Evolutionary conservation across 2,888 invertebrate species (phyloP), one percentile per base, ranked within the genome.

Genomic region (Eremobia ochroleuca): DNA sequence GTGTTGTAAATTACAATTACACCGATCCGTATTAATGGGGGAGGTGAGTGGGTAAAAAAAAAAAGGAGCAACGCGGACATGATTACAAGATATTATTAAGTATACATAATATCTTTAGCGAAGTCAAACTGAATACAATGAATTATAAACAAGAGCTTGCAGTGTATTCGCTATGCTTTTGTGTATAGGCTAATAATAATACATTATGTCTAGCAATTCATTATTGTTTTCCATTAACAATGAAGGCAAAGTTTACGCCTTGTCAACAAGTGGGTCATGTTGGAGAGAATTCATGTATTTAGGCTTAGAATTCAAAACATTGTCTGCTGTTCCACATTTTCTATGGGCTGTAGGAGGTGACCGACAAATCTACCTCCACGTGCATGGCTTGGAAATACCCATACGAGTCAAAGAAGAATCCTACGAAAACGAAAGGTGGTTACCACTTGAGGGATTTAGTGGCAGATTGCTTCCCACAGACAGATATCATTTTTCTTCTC

Each of bases 331-430:
- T 3, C 98, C 98, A 25, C 98, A 98, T 95, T 98, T 98, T 91
- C 97, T 99, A 91, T 99, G 99, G 99, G 99, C 99, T 3, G 98
- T 99, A 76, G 99, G 99, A 58, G 98, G 99, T 18, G 99, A 99
- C 93, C 98, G 99, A 82, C 99, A 99, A 95, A 98, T 99, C 73
- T 99, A 99, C 93, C 98, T 99, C 4, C 99, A 98, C 92, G 99
- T 99, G 11, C 98, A 99, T 92, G 98, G 98, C 0, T 96, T 98
- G 78, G 99, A 99, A 94, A 98, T 99, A 89, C 99, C 99, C 0
- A 99, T 99, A 85, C 97, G 99, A 83, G 98, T 99, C 0, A 98
- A 98, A 93, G 99, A 99, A 94, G 98, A 99, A 93, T 98, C 99
- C 0, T 99, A 98, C 93, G 99, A 99, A 96, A 99, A 99, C 94